phyloP scores from a whole-genome alignment of 2,113 vertebrate genomes.

The Heteronetta atricapilla region DNA sequence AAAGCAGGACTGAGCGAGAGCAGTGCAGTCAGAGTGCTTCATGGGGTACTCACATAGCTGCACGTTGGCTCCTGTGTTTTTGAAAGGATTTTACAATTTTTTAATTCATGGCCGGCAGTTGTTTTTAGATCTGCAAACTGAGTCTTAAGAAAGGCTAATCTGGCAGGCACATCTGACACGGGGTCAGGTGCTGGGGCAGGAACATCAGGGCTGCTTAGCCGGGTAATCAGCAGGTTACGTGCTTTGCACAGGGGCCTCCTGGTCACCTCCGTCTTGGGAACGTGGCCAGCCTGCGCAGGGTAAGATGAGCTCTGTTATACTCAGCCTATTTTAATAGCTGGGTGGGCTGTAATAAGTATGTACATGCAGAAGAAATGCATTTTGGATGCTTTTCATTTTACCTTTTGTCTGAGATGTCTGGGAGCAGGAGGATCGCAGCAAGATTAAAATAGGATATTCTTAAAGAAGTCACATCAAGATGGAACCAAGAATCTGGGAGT shows the following conservation, averaged over 20 bases:
- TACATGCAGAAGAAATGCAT: background rate
- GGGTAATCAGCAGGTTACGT: background rate
- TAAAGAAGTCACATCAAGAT: background rate
- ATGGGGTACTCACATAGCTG: background rate
- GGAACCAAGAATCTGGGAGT: background rate
- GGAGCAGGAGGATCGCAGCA: background rate
- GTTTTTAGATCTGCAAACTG: background rate
- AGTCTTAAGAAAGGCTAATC: background rate
- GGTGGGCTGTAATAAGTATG: background rate
- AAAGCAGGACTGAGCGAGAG: background rate
- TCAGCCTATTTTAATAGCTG: background rate
- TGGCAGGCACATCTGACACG: background rate
- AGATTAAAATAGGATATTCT: background rate
- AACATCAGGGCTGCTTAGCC: fast-evolving
- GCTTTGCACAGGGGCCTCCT: background rate
- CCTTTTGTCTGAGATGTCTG: background rate
- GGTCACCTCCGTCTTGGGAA: background rate
- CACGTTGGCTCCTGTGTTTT: background rate
- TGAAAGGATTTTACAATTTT: background rate
- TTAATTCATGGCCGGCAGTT: background rate
- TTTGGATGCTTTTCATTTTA: background rate
- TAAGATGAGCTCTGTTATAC: background rate
- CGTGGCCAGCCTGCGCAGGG: background rate
- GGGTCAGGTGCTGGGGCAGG: background rate
- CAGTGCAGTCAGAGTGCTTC: background rate